phyloP scores from a whole-genome alignment of 2,888 invertebrate species.

The Pandemis cinnamomeana region DNA sequence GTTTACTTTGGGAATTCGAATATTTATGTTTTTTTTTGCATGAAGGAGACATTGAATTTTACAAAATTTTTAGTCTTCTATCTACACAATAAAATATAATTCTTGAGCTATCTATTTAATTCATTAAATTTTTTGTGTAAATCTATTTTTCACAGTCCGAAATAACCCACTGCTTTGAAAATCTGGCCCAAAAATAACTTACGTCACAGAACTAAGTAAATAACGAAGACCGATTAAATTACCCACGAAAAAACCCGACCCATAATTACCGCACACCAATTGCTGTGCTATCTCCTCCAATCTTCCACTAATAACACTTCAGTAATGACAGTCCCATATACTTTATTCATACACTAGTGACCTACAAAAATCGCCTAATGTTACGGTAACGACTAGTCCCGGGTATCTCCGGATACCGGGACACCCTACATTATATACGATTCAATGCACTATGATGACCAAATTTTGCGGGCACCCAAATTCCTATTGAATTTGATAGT shows the following conservation, averaged over 20 bases:
- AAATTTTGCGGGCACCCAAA: slow-evolving; percentile 76
- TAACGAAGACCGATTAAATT: slow-evolving; percentile 25
- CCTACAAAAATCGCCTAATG: slow-evolving; percentile 51
- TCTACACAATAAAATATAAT: no score
- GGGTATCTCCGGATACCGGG: slow-evolving; percentile 45
- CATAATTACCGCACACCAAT: slow-evolving; percentile 30
- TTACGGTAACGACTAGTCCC: slow-evolving; percentile 47
- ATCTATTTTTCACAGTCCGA: no score
- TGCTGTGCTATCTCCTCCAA: slow-evolving; percentile 23
- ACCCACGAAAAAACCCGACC: slow-evolving; percentile 3
- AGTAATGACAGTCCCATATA: slow-evolving; percentile 24
- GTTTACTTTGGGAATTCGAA: neutral
- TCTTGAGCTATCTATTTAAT: no score
- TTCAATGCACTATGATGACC: slow-evolving; percentile 71
- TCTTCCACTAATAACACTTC: slow-evolving; percentile 27
- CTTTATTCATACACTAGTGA: slow-evolving; percentile 27
- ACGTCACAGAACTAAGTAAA: neutral
- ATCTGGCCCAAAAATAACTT: neutral
- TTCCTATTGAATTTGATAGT: slow-evolving; percentile 69
- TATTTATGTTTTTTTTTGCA: no score
- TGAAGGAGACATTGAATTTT: no score
- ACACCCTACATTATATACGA: slow-evolving; percentile 65
- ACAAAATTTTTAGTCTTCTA: no score
- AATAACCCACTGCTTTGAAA: no score
- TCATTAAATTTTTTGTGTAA: no score